Evolutionary conservation across 2,888 invertebrate species (phyloP).

Genomic region (Trachelus troglodyta): DNA sequence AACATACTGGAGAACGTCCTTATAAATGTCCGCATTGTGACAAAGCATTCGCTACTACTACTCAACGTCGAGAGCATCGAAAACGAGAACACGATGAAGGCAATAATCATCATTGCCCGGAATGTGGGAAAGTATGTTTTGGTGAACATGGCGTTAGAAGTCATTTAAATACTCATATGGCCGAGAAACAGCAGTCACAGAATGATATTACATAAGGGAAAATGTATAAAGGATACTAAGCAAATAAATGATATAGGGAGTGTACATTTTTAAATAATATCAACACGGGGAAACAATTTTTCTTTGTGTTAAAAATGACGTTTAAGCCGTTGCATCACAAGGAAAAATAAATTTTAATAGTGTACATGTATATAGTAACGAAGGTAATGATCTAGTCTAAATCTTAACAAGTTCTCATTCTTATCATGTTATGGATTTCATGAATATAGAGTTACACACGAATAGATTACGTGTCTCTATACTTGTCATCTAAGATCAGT

Average conservation of each 20-base stretch:
- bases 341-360: background rate
- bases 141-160: constrained; percentile 20
- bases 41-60: constrained; percentile 18
- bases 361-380: background rate
- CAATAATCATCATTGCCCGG: constrained; percentile 17
- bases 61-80: constrained; percentile 16
- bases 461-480: background rate
- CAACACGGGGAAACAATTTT: background rate
- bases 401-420: background rate
- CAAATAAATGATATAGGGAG: background rate
- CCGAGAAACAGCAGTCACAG: constrained; percentile 3
- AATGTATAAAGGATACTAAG: background rate
- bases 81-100: constrained; percentile 21
- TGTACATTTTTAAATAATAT: background rate
- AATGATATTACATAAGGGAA: background rate
- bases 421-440: background rate
- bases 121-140: constrained; percentile 19
- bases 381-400: background rate
- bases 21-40: constrained; percentile 21
- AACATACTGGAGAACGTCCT: constrained; percentile 20
- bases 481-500: background rate
- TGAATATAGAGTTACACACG: background rate
- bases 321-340: background rate
- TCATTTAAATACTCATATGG: constrained; percentile 19
- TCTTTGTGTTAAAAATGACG: background rate